Percentiles rank a stretch among this genome's conserved stretches.
Conservation (phyloP, 1,140 invertebrate genomes). For the Diorhabda sublineata region DNA sequence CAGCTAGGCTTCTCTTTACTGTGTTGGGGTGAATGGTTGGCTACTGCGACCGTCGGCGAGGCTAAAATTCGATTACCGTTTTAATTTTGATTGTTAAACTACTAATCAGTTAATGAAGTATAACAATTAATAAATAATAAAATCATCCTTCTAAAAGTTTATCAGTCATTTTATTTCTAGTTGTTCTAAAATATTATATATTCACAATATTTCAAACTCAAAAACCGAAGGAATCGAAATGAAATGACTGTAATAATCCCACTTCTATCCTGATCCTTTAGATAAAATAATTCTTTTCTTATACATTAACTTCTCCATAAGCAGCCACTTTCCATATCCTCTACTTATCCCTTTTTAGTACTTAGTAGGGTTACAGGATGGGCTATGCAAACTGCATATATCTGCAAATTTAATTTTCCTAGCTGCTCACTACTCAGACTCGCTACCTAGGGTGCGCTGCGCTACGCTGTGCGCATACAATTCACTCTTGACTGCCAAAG, state of each 20-base stretch:
- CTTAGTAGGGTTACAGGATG: constrained; percentile 21
- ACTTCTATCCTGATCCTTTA: not conserved
- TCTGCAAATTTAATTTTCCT: constrained; percentile 27
- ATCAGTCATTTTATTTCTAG: not conserved
- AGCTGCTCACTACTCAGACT: constrained; percentile 33
- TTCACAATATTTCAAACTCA: no score
- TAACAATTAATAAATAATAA: constrained; percentile 7
- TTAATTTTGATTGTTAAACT: constrained; percentile 9
- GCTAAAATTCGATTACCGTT: constrained; percentile 5
- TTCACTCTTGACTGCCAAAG: constrained; percentile 41
- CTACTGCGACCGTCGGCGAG: constrained; percentile 11
- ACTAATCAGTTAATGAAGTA: constrained; percentile 6
- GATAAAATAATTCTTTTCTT: not conserved
- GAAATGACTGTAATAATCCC: not conserved
- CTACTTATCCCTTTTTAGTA: constrained; percentile 11
- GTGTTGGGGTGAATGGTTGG: constrained; percentile 25
- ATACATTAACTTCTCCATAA: not conserved
- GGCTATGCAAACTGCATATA: constrained; percentile 18
- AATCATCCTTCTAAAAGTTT: not conserved
- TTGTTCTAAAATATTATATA: no score
- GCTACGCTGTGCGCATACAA: constrained; percentile 22
- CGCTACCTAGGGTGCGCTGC: constrained; percentile 35
- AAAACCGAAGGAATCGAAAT: no score
- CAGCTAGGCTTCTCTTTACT: constrained; percentile 33
- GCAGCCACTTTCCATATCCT: constrained; percentile 9